These are phyloP conservation scores for Hippocampus comes DNA, from an alignment of 2,113 vertebrate species.

Conservation along the genomic window DNA sequence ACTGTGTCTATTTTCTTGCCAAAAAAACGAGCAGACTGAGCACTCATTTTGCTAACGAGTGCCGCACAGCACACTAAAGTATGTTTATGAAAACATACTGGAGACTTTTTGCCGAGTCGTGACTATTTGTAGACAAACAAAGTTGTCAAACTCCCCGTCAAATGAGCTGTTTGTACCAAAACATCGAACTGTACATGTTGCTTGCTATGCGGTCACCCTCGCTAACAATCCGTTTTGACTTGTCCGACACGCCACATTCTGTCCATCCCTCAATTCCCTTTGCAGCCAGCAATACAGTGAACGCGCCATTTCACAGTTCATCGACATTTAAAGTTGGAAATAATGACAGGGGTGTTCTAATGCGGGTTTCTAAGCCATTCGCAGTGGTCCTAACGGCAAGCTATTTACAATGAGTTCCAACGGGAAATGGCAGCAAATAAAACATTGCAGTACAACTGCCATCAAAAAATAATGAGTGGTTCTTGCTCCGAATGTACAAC, in stretches of 20 bases:
- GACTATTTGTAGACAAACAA: not conserved
- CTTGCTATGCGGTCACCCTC: not conserved
- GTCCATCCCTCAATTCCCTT: too few species aligned
- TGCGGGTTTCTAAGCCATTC: slow-evolving; percentile 16
- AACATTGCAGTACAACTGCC: slow-evolving; percentile 34
- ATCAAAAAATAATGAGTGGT: slow-evolving; percentile 46
- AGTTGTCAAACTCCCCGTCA: not conserved
- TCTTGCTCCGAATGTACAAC: slow-evolving; percentile 57
- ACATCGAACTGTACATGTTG: not conserved
- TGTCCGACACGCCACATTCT: too few species aligned
- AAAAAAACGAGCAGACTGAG: too few species aligned
- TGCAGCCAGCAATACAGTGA: not conserved
- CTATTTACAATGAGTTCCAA: slow-evolving; percentile 50
- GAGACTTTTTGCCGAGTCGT: not conserved
- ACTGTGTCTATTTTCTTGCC: too few species aligned
- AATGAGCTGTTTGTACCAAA: not conserved
- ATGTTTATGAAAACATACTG: not conserved
- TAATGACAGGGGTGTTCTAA: not conserved
- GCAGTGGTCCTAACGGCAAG: slow-evolving; percentile 37
- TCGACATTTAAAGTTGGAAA: not conserved
- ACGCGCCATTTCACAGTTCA: not conserved
- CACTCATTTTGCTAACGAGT: not conserved
- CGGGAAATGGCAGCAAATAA: slow-evolving; percentile 47
- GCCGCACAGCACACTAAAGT: not conserved
- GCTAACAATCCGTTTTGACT: not conserved